Evolutionary conservation across 2,797 vertebrate genomes (phyloP).

Genomic region (Scolopax bukidnonensis): DNA sequence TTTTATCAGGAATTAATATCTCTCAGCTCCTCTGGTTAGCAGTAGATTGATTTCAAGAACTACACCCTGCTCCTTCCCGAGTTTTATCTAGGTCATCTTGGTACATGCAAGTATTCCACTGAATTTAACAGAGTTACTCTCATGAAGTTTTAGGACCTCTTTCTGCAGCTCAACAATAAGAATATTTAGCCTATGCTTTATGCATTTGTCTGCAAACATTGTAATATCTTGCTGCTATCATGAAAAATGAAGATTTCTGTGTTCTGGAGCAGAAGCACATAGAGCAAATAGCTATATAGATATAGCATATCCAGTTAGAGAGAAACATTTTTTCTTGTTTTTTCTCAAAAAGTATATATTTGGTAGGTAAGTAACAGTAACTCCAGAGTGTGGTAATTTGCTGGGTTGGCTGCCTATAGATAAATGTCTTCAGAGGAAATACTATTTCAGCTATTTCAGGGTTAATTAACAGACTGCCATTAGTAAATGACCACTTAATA

Average conservation of each 20-base stretch:
- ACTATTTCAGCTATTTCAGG: background rate
- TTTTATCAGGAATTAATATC: conserved; percentile 56
- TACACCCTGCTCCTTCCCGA: background rate
- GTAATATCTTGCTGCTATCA: background rate
- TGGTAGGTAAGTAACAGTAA: background rate
- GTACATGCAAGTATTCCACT: background rate
- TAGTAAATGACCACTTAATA: background rate
- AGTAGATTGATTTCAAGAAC: conserved; percentile 12
- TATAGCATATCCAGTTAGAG: background rate
- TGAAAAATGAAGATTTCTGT: background rate
- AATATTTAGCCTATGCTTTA: background rate
- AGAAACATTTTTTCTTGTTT: background rate
- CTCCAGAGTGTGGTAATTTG: background rate
- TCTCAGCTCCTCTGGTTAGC: conserved; percentile 33
- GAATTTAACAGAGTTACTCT: background rate
- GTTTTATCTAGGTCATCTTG: background rate
- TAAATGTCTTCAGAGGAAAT: background rate
- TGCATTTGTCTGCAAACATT: background rate
- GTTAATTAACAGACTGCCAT: background rate
- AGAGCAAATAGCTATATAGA: background rate
- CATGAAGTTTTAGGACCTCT: background rate
- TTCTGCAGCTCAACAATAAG: background rate
- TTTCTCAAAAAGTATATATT: background rate
- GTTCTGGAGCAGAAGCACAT: background rate
- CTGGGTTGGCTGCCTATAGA: background rate